Evolutionary conservation across 1,140 invertebrate species (phyloP), one percentile per base, ranked within the genome.

Genomic region (Drosophila littoralis): DNA sequence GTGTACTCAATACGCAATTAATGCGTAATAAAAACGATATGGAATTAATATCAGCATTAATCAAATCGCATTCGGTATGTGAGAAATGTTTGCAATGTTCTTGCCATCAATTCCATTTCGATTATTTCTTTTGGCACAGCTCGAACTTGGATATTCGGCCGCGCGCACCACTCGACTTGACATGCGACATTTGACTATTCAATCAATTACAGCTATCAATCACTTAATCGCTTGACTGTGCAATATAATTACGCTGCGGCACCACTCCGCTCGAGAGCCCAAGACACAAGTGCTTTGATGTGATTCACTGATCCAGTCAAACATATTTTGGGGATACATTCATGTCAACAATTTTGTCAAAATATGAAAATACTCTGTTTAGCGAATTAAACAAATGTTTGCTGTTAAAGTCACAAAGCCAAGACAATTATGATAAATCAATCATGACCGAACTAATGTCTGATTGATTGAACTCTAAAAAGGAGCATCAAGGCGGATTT

Each of bases 151-250:
- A 40, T 55, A 55, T 12, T n/a, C 7, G 6, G 40, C 6, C n/a
- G 38, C 46, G 9, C 46, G 6, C 28, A 12, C 17, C 10, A 50
- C 6, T n/a, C 13, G n/a, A 12, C 10, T 60, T 68, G 33, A 67
- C n/a, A n/a, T 73, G 57, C 67, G 64, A 72, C 61, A 72, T 58
- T 66, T 66, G 45, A 45, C 50, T 46, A 51, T 59, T 72, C 64
- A 59, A 73, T 73, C 70, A 60, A 36, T 48, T 10, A 38, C 22
- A 28, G 40, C 64, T 38, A 73, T 68, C 70, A 73, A 68, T 73
- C 70, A 73, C 48, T 54, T 46, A 73, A 59, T 13, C 51, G 51
- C 42, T 57, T 57, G 60, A 65, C 42, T 38, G 52, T 65, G 48
- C 54, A 50, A 65, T 65, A 65, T 40, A 65, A 71, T 67, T 48